A percentile compares a stretch with the other conserved stretches of the same genome.
Conservation (phyloP, 2,113 vertebrate species). For the Oceanodroma tethys region DNA sequence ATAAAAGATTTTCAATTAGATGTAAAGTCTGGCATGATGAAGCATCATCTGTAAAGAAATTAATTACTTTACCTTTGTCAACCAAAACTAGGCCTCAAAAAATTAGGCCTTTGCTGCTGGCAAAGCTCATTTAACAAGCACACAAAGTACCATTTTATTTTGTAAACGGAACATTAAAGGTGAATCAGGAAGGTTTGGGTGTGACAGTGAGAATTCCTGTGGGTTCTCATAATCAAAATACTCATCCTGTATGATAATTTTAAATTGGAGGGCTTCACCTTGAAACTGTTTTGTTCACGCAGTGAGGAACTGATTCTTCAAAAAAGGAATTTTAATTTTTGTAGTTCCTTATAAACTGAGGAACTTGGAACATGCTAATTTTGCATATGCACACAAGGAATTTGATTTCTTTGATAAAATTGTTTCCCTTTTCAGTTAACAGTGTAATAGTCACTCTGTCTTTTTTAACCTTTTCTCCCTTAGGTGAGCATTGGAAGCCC, state of each 20-base stretch:
- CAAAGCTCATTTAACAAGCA: neutral
- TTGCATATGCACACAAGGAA: neutral
- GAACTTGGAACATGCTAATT: neutral
- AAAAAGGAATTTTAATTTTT: neutral
- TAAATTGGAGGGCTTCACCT: neutral
- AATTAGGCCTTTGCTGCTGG: neutral
- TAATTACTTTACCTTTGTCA: neutral
- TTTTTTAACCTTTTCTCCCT: neutral
- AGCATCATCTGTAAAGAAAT: neutral
- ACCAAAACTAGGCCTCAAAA: neutral
- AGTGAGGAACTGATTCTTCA: neutral
- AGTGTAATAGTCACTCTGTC: neutral
- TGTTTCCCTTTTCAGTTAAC: neutral
- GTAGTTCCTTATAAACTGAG: neutral
- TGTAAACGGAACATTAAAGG: neutral
- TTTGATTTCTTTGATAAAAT: neutral
- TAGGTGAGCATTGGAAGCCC: slow-evolving; percentile 98
- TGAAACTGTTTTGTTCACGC: neutral
- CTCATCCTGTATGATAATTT: neutral
- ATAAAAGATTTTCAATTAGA: neutral
- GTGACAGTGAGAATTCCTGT: neutral
- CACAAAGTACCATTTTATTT: neutral
- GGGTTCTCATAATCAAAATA: neutral
- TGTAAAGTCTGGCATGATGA: neutral
- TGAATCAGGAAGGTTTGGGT: neutral